Percentiles rank a stretch among this genome's conserved stretches.
Evolutionary conservation across 2,113 vertebrate genomes (phyloP).

Genomic region (Lepidothrix coronata): DNA sequence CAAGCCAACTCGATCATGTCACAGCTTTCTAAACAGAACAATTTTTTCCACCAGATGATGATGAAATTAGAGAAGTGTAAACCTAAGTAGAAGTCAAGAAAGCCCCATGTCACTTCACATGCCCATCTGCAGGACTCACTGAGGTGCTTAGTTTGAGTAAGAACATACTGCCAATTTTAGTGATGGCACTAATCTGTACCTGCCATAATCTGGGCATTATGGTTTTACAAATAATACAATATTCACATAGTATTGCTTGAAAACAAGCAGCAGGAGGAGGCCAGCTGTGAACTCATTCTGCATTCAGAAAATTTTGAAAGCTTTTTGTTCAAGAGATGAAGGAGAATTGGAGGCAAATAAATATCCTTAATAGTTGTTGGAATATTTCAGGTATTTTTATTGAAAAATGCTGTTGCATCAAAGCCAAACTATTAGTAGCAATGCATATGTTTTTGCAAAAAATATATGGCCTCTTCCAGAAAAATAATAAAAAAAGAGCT

Average conservation of each 20-base stretch:
- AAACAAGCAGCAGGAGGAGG: slow-evolving; percentile 14
- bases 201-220: not conserved
- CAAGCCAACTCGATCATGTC: accelerated
- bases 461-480: slow-evolving; percentile 9
- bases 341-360: slow-evolving; percentile 49
- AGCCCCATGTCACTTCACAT: not conserved
- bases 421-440: slow-evolving; percentile 53
- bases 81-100: not conserved
- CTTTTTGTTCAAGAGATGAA: slow-evolving; percentile 49
- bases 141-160: not conserved
- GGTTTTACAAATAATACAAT: not conserved
- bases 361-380: slow-evolving; percentile 49
- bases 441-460: slow-evolving; percentile 41
- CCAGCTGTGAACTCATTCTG: not conserved
- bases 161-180: accelerated
- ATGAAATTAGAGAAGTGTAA: not conserved
- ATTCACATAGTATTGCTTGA: not conserved
- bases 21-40: not conserved
- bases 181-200: not conserved
- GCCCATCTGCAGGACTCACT: accelerated
- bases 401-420: slow-evolving; percentile 55
- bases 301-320: slow-evolving; percentile 7
- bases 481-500: slow-evolving; percentile 33
- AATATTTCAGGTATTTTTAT: slow-evolving; percentile 64
- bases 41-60: not conserved